Conservation (phyloP, 2,797 vertebrate genomes). For the Gephyroberyx darwinii region DNA sequence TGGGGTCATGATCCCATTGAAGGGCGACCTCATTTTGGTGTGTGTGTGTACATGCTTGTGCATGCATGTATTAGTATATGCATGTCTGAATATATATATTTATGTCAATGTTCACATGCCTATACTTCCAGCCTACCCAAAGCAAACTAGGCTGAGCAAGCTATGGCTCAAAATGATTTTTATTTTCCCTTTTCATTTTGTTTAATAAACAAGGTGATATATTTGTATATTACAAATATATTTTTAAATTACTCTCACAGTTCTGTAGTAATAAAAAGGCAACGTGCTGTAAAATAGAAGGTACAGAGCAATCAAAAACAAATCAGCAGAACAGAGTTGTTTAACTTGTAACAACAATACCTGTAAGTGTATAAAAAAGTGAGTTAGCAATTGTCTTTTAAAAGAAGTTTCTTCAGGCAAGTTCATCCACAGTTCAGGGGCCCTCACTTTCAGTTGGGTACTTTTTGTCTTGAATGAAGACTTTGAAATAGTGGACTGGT, state of each 20-base stretch:
- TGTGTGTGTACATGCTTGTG: background rate
- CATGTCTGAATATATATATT: background rate
- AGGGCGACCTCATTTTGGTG: background rate
- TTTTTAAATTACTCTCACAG: background rate
- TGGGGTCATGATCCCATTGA: no score
- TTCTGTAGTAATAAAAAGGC: no score
- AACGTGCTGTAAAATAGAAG: no score
- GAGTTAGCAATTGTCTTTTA: no score
- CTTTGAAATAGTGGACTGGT: background rate
- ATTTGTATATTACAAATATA: background rate
- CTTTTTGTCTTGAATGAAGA: no score
- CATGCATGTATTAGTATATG: slow-evolving; percentile 3
- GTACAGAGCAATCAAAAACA: no score
- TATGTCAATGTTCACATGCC: background rate
- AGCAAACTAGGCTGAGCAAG: background rate
- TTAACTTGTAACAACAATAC: no score
- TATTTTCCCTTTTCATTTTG: background rate
- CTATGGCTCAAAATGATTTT: background rate
- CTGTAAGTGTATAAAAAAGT: no score
- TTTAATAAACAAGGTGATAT: background rate
- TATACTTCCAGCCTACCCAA: background rate
- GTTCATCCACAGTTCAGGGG: no score
- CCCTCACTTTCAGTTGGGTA: no score
- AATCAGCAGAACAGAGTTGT: no score
- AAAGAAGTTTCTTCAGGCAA: no score